Conservation (phyloP, 2,797 vertebrate species). For the Hephaestus fuliginosus region DNA sequence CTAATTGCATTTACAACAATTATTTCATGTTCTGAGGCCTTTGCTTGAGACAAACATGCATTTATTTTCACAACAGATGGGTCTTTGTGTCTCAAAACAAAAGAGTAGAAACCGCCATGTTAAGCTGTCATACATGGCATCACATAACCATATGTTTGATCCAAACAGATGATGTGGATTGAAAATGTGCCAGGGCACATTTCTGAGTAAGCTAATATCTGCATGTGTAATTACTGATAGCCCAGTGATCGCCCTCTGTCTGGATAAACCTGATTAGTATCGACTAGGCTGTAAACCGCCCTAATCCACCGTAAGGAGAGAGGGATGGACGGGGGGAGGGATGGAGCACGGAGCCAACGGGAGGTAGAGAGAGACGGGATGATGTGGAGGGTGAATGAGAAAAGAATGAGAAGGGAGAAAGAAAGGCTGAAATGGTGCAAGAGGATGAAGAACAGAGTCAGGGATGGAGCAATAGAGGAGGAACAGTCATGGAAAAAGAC, state of each 20-base stretch:
- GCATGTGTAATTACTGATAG: slow-evolving; percentile 79
- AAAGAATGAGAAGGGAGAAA: slow-evolving; percentile 21
- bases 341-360: slow-evolving; percentile 12
- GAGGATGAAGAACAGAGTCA: slow-evolving; percentile 21
- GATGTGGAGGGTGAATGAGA: slow-evolving; percentile 17
- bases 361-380: slow-evolving; percentile 16
- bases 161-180: slow-evolving; percentile 72
- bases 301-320: slow-evolving; percentile 75
- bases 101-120: slow-evolving; percentile 32
- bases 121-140: slow-evolving; percentile 53
- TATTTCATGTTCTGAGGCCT: slow-evolving; percentile 1
- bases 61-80: slow-evolving; percentile 67
- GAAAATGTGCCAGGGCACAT: slow-evolving; percentile 68
- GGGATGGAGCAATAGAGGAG: not conserved
- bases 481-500: slow-evolving; percentile 18
- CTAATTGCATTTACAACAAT: slow-evolving; percentile 27
- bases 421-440: slow-evolving; percentile 7
- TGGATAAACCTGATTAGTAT: slow-evolving; percentile 84
- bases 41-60: not conserved
- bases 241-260: slow-evolving; percentile 79
- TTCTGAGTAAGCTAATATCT: slow-evolving; percentile 76
- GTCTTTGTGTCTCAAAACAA: slow-evolving; percentile 72
- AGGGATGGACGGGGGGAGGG: slow-evolving; percentile 51
- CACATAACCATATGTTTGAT: slow-evolving; percentile 69
- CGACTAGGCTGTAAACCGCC: slow-evolving; percentile 67